Base-by-base conservation (phyloP, 1,140 invertebrate genomes). In the Trichomalopsis sarcophagae region DNA sequence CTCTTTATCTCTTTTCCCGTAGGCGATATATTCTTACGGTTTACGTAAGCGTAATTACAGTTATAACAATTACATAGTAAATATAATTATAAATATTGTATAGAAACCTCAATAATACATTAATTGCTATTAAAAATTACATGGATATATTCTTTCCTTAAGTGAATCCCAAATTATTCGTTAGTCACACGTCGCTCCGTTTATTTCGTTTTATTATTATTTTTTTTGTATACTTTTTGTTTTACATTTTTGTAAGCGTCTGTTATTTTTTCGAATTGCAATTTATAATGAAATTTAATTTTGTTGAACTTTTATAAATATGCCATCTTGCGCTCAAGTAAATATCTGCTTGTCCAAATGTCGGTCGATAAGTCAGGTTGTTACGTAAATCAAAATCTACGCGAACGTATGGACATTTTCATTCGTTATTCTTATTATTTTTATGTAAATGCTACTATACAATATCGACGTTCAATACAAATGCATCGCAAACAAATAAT, bases 51-150 rank as follows among this genome's bases (percentile, higher is more conserved):
- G 88, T 91, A 92, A 88, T 90, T 90, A 91, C 87, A 92, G 85
- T 90, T 91, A 91, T 90, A 88, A 89, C 86, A 89, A 90, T 88
- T 89, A 90, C 90, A 91, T 90, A 92, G 90, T 86, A 88, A 89
- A 89, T 89, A 89, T 91, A 89, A 91, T 90, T 92, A 93, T 93
- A 93, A 89, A 93, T 93, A 92, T 85, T 93, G 92, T 93, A 93
- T 92, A 93, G 92, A 92, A 90, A 86, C 91, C 92, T 91, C 89
- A 90, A 92, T 92, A 91, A 90, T 93, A 93, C 90, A 92, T 91
- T 91, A 91, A 92, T 91, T 90, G 90, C 87, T 90, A 90, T 92
- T 92, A 91, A 92, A 92, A 91, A 84, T 68, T 81, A 68, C 50
- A 85, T 11, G 55, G 21, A 7, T 55, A 10, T n/a, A 62, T 62